A percentile compares a stretch with the other conserved stretches of the same genome.
Conservation (phyloP, 1,140 invertebrate genomes). For the Listronotus oregonensis region DNA sequence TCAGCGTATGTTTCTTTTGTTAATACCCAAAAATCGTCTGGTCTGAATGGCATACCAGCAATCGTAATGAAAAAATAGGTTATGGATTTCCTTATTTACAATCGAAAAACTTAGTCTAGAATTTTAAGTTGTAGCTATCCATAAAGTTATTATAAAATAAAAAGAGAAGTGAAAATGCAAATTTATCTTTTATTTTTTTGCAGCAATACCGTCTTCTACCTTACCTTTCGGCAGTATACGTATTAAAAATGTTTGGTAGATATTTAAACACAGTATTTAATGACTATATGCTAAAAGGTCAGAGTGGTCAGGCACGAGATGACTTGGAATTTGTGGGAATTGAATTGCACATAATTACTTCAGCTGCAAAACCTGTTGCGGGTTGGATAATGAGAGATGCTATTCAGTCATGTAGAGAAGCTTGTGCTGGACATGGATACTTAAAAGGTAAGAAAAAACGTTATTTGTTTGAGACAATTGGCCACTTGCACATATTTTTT, state of each 20-base stretch:
- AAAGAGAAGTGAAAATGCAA: no score
- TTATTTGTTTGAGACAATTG: no score
- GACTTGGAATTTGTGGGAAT: constrained; percentile 70
- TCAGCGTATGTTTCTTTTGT: no score
- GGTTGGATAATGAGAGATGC: constrained; percentile 83
- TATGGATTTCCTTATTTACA: no score
- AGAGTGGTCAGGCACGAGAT: constrained; percentile 44
- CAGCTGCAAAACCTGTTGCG: constrained; percentile 83
- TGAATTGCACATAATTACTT: constrained; percentile 93
- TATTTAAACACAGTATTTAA: constrained; percentile 50
- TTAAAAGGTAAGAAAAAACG: constrained; percentile 65
- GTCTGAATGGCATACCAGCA: no score
- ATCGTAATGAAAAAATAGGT: no score
- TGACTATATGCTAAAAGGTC: constrained; percentile 42
- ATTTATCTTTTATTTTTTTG: no score
- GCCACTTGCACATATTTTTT: no score
- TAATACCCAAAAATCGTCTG: no score
- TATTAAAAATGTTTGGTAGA: constrained; percentile 72
- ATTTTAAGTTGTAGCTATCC: no score
- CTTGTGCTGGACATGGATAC: constrained; percentile 87
- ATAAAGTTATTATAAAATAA: no score
- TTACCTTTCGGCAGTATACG: constrained; percentile 79
- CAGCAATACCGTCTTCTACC: constrained; percentile 93
- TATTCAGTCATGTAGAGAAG: constrained; percentile 89
- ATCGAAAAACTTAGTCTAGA: no score